Evolutionary conservation across 2,797 vertebrate species (phyloP).

Genomic region (Philypnodon macrostomus): DNA sequence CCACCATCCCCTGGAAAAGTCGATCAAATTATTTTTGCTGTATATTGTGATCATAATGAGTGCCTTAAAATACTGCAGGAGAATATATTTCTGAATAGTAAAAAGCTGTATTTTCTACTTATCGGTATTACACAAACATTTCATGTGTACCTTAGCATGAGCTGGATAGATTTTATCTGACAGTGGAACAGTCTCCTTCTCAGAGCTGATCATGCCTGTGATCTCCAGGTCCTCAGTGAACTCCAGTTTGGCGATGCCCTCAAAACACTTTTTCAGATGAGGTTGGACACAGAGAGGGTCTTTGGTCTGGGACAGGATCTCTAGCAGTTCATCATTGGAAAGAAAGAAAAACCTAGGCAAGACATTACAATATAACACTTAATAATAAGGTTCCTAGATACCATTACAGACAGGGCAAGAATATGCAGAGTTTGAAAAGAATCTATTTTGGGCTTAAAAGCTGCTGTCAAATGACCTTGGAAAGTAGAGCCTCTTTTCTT

Average conservation of each 20-base stretch:
- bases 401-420: too few species aligned
- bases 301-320: constrained; percentile 93
- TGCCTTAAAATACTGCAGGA: too few species aligned
- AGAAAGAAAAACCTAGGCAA: constrained; percentile 89
- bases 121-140: too few species aligned
- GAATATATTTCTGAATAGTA: too few species aligned
- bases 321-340: constrained; percentile 91
- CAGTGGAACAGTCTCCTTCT: constrained; percentile 86
- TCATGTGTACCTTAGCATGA: constrained; percentile 84
- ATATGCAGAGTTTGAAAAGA: too few species aligned
- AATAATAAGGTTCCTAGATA: too few species aligned
- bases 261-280: constrained; percentile 94
- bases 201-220: constrained; percentile 89
- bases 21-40: too few species aligned
- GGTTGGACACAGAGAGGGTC: constrained; percentile 91
- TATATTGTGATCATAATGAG: too few species aligned
- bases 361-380: too few species aligned
- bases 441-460: too few species aligned
- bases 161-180: constrained; percentile 80
- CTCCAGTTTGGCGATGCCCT: constrained; percentile 88
- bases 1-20: constrained; percentile 98
- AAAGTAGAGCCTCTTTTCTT: constrained; percentile 91
- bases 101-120: too few species aligned
- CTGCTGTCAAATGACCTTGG: constrained; percentile 86
- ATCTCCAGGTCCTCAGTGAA: constrained; percentile 84